phyloP scores from a whole-genome alignment of 2,888 invertebrate species.

The Abrostola triplasia region DNA sequence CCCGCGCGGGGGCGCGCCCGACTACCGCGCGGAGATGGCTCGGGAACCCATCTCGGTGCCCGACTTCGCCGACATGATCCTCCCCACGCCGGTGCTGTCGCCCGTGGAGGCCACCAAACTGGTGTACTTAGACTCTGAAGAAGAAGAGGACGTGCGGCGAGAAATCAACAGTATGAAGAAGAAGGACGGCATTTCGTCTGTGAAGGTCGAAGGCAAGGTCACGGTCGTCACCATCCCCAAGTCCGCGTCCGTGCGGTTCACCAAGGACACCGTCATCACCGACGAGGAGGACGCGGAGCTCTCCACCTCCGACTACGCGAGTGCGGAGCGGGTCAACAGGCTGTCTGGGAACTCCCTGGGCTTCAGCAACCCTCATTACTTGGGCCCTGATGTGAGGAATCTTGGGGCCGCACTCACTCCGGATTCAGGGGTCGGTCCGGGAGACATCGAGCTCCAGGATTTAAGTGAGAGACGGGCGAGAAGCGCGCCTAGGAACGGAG shows the following conservation, averaged over 20 bases:
- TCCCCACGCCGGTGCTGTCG: conserved; percentile 90
- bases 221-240: conserved; percentile 85
- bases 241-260: conserved; percentile 89
- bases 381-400: conserved; percentile 91
- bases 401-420: conserved; percentile 91
- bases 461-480: conserved; percentile 66
- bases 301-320: conserved; percentile 93
- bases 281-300: conserved; percentile 88
- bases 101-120: conserved; percentile 91
- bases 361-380: conserved; percentile 93
- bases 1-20: conserved; percentile 71
- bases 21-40: conserved; percentile 80
- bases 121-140: conserved; percentile 92
- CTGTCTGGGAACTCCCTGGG: conserved; percentile 87
- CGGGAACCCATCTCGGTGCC: conserved; percentile 93
- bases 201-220: conserved; percentile 79
- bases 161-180: conserved; percentile 59
- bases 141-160: conserved; percentile 83
- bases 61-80: conserved; percentile 90
- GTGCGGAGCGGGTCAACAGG: conserved; percentile 90
- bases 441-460: conserved; percentile 81
- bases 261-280: conserved; percentile 81
- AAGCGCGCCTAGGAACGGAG: conserved; percentile 67
- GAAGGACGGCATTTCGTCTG: conserved; percentile 72
- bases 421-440: conserved; percentile 89